phyloP scores from a whole-genome alignment of 2,797 vertebrate species.

The Acrossocheilus fasciatus region DNA sequence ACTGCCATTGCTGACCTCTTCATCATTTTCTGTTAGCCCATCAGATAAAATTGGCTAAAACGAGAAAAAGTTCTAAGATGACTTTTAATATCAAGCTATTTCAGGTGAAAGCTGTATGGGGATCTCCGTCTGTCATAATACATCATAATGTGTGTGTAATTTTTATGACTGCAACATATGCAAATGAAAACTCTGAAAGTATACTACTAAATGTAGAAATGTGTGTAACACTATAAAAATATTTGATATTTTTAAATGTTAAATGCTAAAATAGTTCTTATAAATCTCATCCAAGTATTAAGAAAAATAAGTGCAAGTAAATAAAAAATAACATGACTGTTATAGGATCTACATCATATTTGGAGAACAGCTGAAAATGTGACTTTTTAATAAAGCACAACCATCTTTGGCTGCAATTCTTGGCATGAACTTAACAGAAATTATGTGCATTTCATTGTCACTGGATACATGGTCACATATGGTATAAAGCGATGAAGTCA shows the following conservation, averaged over 20 bases:
- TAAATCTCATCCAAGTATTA: neutral
- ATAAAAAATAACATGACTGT: neutral
- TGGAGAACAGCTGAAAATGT: neutral
- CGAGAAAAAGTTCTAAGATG: neutral
- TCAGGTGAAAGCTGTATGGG: neutral
- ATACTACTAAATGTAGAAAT: neutral
- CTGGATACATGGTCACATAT: slow-evolving; percentile 14
- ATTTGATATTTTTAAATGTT: neutral
- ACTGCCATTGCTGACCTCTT: neutral
- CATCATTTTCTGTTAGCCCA: neutral
- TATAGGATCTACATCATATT: neutral
- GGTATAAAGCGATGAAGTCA: slow-evolving; percentile 14
- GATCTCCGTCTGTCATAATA: neutral
- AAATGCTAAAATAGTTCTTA: neutral
- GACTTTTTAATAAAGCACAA: neutral
- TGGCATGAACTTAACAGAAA: slow-evolving; percentile 16
- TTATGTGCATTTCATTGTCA: neutral
- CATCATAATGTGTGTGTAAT: neutral
- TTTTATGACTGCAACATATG: neutral
- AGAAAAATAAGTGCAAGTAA: neutral
- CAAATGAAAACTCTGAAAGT: neutral
- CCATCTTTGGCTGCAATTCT: neutral
- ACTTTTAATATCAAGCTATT: neutral
- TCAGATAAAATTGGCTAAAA: neutral
- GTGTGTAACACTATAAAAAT: neutral